Evolutionary conservation across 2,113 vertebrate genomes (phyloP).

Genomic region (Verasper variegatus): DNA sequence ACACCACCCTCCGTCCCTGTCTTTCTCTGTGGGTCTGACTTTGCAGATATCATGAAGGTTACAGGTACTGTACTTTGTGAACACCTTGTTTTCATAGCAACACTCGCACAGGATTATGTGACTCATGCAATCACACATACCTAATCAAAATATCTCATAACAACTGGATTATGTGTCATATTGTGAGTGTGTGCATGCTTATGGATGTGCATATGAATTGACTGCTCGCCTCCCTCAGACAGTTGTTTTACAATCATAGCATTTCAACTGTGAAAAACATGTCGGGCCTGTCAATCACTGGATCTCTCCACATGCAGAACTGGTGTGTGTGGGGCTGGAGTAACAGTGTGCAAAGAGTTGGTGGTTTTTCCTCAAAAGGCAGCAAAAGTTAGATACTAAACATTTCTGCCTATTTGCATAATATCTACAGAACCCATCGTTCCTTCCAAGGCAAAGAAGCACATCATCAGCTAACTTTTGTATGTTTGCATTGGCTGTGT

Average conservation of each 20-base stretch:
- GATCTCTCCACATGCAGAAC: not conserved
- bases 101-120: conserved; percentile 1
- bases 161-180: not conserved
- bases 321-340: too few relatives aligned
- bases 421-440: too few relatives aligned
- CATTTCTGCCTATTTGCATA: too few relatives aligned
- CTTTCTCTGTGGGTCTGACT: conserved; percentile 42
- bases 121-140: not conserved
- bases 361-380: too few relatives aligned
- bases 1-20: not conserved
- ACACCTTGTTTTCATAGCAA: conserved; percentile 3
- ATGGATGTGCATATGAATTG: not conserved
- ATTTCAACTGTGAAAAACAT: not conserved
- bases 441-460: too few relatives aligned
- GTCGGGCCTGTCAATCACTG: not conserved
- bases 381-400: too few relatives aligned
- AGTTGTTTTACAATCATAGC: not conserved
- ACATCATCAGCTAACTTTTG: too few relatives aligned
- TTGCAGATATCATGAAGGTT: conserved; percentile 61
- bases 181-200: not conserved
- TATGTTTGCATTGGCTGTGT: too few relatives aligned
- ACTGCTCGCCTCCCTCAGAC: not conserved
- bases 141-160: not conserved
- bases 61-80: conserved; percentile 1
- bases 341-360: not conserved